phyloP scores from a whole-genome alignment of 2,113 vertebrate species.

The Phoenicopterus ruber region DNA sequence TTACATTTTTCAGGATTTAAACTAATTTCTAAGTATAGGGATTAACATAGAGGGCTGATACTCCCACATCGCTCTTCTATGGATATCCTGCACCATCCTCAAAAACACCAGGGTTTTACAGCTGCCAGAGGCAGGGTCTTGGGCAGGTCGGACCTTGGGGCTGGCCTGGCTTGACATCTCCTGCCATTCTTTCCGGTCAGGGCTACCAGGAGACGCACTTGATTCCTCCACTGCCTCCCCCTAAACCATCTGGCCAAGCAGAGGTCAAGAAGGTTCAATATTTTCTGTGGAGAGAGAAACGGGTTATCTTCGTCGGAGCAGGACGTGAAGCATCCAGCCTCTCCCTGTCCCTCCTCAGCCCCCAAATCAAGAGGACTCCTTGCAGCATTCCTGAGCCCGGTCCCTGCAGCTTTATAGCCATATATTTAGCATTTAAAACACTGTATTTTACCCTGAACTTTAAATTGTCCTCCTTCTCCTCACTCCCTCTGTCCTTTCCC shows the following conservation, averaged over 20 bases:
- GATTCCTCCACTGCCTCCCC: background rate
- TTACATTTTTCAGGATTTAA: background rate
- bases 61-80: background rate
- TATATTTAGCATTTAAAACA: conserved; percentile 19
- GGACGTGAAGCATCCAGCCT: background rate
- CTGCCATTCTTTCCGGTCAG: background rate
- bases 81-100: background rate
- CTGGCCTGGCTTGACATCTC: background rate
- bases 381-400: background rate
- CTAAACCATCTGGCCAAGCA: background rate
- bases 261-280: background rate
- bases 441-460: conserved; percentile 48
- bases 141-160: background rate
- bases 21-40: background rate
- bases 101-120: background rate
- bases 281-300: background rate
- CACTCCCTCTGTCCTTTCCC: background rate
- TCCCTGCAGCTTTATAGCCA: background rate
- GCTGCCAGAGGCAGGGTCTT: background rate
- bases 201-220: background rate
- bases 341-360: background rate
- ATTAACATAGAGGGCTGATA: background rate
- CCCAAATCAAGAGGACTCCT: background rate
- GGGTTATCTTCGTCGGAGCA: background rate
- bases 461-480: conserved; percentile 9